Evolutionary conservation across 1,140 invertebrate species (phyloP).

Genomic region (Diorhabda elongata): DNA sequence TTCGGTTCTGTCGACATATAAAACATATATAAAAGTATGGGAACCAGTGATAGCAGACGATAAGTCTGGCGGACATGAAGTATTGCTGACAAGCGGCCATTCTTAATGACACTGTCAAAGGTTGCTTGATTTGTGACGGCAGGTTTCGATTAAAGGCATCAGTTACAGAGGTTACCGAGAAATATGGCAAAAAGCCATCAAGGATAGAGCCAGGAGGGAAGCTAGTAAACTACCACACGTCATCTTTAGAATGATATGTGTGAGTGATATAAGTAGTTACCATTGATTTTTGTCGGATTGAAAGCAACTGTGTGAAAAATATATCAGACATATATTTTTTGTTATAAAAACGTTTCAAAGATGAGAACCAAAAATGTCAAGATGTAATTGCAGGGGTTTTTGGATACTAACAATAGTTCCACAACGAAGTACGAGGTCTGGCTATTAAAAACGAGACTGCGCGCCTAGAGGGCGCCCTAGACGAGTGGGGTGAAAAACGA

Average conservation of each 20-base stretch:
- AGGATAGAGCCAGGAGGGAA: neutral
- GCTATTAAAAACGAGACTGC: no score
- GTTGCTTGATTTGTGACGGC: constrained; percentile 47
- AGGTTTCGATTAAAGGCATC: constrained; percentile 48
- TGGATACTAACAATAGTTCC: no score
- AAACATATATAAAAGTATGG: constrained; percentile 15
- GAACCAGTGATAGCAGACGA: constrained; percentile 33
- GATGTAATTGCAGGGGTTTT: no score
- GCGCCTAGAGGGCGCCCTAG: no score
- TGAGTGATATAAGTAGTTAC: neutral
- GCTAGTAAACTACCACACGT: neutral
- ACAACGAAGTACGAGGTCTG: no score
- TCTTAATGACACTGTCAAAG: constrained; percentile 47
- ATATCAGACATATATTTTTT: no score
- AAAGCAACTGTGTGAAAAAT: no score
- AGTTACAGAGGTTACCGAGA: constrained; percentile 42
- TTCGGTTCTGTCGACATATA: constrained; percentile 9
- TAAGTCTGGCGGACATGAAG: constrained; percentile 41
- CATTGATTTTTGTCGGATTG: no score
- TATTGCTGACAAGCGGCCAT: constrained; percentile 44
- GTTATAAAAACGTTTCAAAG: no score
- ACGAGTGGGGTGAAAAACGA: no score
- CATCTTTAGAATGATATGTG: neutral
- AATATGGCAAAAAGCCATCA: constrained; percentile 36
- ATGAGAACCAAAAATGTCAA: no score